Percentiles rank a stretch among this genome's conserved stretches.
Conservation (phyloP, 2,797 vertebrate species). For the Onychomys arenicola region DNA sequence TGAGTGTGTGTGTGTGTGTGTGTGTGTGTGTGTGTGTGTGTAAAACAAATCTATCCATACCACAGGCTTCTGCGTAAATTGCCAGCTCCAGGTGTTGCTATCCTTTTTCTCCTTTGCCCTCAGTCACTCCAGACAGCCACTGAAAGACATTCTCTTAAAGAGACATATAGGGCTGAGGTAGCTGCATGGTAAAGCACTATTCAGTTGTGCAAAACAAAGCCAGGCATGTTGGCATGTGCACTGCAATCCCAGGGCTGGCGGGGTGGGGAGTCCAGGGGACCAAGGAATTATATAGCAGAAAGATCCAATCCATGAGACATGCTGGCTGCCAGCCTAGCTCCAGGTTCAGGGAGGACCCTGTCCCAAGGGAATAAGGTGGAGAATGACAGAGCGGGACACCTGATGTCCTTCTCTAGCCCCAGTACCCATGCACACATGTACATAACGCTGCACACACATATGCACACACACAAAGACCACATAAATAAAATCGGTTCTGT, state of each 20-base stretch:
- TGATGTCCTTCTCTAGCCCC: background rate
- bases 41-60: background rate
- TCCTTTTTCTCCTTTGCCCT: background rate
- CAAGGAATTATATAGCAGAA: background rate
- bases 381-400: background rate
- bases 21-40: background rate
- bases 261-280: rapidly evolving
- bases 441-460: background rate
- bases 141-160: background rate
- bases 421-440: background rate
- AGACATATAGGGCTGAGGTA: background rate
- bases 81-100: rapidly evolving
- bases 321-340: background rate
- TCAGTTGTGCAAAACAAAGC: background rate
- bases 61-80: background rate
- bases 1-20: too few species aligned
- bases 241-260: background rate
- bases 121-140: background rate
- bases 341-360: background rate
- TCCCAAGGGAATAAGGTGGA: background rate
- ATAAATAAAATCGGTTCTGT: background rate
- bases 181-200: background rate
- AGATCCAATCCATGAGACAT: background rate
- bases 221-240: background rate
- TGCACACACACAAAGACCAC: background rate